Evolutionary conservation across 2,888 invertebrate genomes (phyloP).

Genomic region (Cryptocephalus moraei): DNA sequence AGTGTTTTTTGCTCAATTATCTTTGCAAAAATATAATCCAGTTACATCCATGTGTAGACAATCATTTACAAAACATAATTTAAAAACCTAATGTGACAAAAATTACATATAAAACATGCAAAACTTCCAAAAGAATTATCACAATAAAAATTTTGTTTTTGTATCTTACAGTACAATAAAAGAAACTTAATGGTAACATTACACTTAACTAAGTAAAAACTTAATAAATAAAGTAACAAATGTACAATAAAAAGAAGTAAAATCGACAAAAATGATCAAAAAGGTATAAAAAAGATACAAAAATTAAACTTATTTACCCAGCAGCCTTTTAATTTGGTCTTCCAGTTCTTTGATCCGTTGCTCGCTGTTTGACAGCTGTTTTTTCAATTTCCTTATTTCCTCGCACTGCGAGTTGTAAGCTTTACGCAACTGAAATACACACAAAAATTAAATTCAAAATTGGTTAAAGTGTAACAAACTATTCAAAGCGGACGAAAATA

Average conservation of each 20-base stretch:
- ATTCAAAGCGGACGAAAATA: background rate
- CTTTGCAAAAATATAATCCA: no score
- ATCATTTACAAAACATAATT: no score
- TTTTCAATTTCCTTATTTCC: constrained; percentile 66
- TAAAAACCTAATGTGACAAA: no score
- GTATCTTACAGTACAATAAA: constrained; percentile 1
- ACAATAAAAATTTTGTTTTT: constrained; percentile 3
- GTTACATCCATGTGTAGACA: no score
- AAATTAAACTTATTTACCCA: constrained; percentile 1
- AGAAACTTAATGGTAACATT: constrained; percentile 8
- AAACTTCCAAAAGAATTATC: constrained; percentile 4
- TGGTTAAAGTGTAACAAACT: background rate
- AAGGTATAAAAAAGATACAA: constrained; percentile 5
- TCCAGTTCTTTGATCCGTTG: constrained; percentile 72
- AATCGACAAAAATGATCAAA: constrained; percentile 7
- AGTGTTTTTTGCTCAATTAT: no score
- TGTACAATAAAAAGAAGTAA: constrained; percentile 1
- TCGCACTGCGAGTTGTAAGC: constrained; percentile 71
- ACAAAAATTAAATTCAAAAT: constrained; percentile 2
- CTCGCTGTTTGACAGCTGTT: constrained; percentile 70
- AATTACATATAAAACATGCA: no score
- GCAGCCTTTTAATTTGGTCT: constrained; percentile 56
- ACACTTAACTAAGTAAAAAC: background rate
- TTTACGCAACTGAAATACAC: constrained; percentile 52
- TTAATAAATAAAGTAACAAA: background rate